phyloP scores from a whole-genome alignment of 2,797 vertebrate species.

The Pelobates cultripes region DNA sequence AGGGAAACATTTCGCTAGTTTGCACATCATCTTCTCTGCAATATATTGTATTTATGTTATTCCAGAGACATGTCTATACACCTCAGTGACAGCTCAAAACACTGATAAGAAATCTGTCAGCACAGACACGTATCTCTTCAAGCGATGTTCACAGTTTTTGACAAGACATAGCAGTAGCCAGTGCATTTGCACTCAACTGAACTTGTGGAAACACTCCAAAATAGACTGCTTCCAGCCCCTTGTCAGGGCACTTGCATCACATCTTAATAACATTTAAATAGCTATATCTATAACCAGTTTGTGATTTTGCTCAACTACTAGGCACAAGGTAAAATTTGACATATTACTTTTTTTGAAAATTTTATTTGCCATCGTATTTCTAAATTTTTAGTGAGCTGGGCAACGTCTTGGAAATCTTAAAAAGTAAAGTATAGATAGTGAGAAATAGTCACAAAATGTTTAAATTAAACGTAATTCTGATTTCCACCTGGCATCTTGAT shows the following conservation, averaged over 20 bases:
- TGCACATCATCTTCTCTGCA: constrained; percentile 60
- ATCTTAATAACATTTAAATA: constrained; percentile 49
- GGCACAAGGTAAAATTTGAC: neutral
- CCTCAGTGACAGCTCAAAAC: constrained; percentile 64
- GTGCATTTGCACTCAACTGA: constrained; percentile 43
- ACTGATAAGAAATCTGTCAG: constrained; percentile 69
- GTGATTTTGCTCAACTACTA: neutral
- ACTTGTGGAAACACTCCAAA: constrained; percentile 33
- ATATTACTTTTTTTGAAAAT: neutral
- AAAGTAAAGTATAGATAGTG: too few relatives aligned
- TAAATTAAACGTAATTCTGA: too few relatives aligned
- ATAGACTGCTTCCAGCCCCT: constrained; percentile 49
- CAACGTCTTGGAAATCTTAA: too few relatives aligned
- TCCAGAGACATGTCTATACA: constrained; percentile 66
- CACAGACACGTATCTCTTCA: constrained; percentile 67
- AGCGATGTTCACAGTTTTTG: constrained; percentile 68
- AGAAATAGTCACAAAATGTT: too few relatives aligned
- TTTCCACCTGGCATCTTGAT: too few relatives aligned
- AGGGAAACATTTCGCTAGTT: constrained; percentile 37
- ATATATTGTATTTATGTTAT: constrained; percentile 66
- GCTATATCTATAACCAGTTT: constrained; percentile 13
- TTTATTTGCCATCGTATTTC: too few relatives aligned
- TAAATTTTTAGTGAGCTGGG: too few relatives aligned
- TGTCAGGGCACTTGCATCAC: constrained; percentile 37
- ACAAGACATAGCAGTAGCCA: constrained; percentile 59